Evolutionary conservation across 2,888 invertebrate species (phyloP).

Genomic region (Microctonus aethiopoides): DNA sequence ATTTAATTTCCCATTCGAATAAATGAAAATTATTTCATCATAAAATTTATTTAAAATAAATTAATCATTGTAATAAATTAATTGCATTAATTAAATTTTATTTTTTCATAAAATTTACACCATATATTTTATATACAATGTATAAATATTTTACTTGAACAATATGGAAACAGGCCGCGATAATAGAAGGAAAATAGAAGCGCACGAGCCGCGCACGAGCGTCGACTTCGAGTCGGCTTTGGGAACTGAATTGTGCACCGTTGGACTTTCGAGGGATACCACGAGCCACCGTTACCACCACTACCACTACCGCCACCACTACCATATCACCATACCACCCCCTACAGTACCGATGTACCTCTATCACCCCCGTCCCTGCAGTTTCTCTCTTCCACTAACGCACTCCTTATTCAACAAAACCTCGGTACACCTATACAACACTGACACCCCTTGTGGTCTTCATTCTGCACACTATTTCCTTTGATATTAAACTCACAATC

Average conservation of each 20-base stretch:
- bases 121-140: too few species aligned
- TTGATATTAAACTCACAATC: constrained; percentile 19
- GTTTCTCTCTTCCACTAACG: background rate
- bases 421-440: background rate
- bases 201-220: constrained; percentile 28
- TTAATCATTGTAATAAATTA: too few species aligned
- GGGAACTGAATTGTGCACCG: constrained; percentile 51
- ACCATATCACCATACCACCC: constrained; percentile 20
- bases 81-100: too few species aligned
- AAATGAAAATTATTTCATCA: too few species aligned
- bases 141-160: too few species aligned
- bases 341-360: constrained; percentile 26
- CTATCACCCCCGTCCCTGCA: constrained; percentile 30
- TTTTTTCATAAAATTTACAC: too few species aligned
- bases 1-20: too few species aligned
- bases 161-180: constrained; percentile 9
- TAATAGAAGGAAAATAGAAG: constrained; percentile 14
- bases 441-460: constrained; percentile 8
- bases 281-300: constrained; percentile 24
- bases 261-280: constrained; percentile 37
- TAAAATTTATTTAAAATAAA: too few species aligned
- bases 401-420: background rate
- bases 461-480: constrained; percentile 20
- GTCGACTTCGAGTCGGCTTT: constrained; percentile 52
- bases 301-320: background rate